phyloP scores from a whole-genome alignment of 2,113 vertebrate genomes.

The Mungos mungo region DNA sequence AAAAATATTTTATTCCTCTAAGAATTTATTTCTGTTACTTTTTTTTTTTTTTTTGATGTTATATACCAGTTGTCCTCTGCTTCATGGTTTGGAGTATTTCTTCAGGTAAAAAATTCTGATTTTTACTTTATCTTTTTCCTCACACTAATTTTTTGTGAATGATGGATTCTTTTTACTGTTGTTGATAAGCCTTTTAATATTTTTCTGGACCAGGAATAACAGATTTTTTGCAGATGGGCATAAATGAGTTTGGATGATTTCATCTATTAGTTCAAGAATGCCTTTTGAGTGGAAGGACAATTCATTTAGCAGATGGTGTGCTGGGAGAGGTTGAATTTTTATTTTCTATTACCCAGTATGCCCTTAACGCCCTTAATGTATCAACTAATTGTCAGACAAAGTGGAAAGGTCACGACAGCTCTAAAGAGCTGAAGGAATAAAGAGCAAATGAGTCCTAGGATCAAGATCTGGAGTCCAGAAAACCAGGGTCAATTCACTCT shows the following conservation, averaged over 20 bases:
- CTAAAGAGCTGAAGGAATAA: not conserved
- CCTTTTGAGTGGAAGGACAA: not conserved
- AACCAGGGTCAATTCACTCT: not conserved
- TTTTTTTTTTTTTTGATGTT: not conserved
- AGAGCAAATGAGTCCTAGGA: not conserved
- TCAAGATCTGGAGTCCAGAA: not conserved
- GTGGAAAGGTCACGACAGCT: not conserved
- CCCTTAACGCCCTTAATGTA: not conserved
- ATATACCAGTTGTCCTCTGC: not conserved
- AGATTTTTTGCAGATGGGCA: not conserved
- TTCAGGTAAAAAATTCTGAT: not conserved
- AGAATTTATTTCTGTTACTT: not conserved
- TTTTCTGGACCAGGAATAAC: not conserved
- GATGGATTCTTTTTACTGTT: not conserved
- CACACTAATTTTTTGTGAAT: not conserved
- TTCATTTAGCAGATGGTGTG: not conserved
- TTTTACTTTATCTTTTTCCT: not conserved
- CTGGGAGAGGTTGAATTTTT: not conserved
- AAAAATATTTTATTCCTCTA: not conserved
- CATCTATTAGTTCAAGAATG: conserved; percentile 33
- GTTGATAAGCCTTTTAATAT: not conserved
- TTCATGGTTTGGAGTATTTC: not conserved
- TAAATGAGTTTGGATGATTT: not conserved
- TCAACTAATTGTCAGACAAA: not conserved
- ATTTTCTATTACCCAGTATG: not conserved